Evolutionary conservation across 2,888 invertebrate species (phyloP).

Genomic region (Diarsia mendica): DNA sequence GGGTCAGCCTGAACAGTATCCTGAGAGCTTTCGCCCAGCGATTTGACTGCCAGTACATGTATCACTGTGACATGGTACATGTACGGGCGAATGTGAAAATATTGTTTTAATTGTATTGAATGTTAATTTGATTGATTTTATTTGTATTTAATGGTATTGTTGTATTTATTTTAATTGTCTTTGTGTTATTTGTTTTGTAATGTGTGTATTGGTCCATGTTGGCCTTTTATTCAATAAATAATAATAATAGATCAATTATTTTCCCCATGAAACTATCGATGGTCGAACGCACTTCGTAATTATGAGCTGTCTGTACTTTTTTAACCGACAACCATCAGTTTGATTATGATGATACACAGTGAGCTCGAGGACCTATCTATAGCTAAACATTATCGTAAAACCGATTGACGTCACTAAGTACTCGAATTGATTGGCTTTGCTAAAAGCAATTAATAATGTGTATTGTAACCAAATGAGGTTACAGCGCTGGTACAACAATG

Average conservation of each 20-base stretch:
- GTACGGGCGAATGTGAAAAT: too few species aligned
- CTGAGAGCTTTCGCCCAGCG: too few species aligned
- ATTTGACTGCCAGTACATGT: too few species aligned
- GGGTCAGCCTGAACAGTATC: too few species aligned
- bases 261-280: background rate
- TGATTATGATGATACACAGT: conserved; percentile 10
- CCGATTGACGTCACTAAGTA: conserved; percentile 74
- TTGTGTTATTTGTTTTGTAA: too few species aligned
- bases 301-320: conserved; percentile 3
- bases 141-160: too few species aligned
- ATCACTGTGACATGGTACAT: too few species aligned
- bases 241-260: background rate
- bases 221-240: too few species aligned
- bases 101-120: too few species aligned
- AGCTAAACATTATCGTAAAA: conserved; percentile 52
- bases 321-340: background rate
- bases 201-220: too few species aligned
- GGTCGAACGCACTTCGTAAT: background rate
- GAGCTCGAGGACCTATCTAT: conserved; percentile 22
- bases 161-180: too few species aligned
- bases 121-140: too few species aligned
- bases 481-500: conserved; percentile 60
- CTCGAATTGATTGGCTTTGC: conserved; percentile 61
- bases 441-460: conserved; percentile 63
- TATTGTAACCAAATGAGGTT: conserved; percentile 73